Conservation (phyloP, 2,888 invertebrate species). For the Dryadula phaetusa region DNA sequence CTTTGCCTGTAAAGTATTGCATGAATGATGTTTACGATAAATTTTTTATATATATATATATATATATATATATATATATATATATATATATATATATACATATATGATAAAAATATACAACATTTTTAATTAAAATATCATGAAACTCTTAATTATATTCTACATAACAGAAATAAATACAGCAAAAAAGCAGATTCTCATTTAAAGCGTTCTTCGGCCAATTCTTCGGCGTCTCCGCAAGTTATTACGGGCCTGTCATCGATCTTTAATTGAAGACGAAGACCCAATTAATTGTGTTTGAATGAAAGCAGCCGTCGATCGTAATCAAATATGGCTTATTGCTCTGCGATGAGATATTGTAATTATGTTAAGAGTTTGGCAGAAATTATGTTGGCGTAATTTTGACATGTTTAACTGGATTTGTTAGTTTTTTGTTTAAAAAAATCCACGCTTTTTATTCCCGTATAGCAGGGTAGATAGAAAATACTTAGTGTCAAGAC, state of each 20-base stretch:
- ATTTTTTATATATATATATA: too few species aligned
- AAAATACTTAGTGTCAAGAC: too few species aligned
- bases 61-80: too few species aligned
- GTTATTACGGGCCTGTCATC: conserved; percentile 11
- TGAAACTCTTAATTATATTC: background rate
- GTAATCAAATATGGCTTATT: conserved; percentile 22
- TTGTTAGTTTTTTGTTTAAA: too few species aligned
- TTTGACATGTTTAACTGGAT: too few species aligned
- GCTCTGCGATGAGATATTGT: background rate
- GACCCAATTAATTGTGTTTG: conserved; percentile 22
- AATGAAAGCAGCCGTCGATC: conserved; percentile 3
- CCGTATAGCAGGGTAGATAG: too few species aligned
- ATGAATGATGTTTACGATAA: too few species aligned
- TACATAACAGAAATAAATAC: background rate
- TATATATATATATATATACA: too few species aligned
- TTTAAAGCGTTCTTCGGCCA: background rate
- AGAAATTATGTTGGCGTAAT: background rate
- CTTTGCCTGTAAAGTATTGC: too few species aligned
- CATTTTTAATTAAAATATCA: too few species aligned
- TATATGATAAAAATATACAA: too few species aligned
- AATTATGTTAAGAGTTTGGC: background rate
- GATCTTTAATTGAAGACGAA: conserved; percentile 14
- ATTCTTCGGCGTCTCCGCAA: background rate
- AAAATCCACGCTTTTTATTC: too few species aligned
- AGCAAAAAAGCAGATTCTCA: background rate